Conservation (phyloP, 2,797 vertebrate species). For the Sebastes vulpes region DNA sequence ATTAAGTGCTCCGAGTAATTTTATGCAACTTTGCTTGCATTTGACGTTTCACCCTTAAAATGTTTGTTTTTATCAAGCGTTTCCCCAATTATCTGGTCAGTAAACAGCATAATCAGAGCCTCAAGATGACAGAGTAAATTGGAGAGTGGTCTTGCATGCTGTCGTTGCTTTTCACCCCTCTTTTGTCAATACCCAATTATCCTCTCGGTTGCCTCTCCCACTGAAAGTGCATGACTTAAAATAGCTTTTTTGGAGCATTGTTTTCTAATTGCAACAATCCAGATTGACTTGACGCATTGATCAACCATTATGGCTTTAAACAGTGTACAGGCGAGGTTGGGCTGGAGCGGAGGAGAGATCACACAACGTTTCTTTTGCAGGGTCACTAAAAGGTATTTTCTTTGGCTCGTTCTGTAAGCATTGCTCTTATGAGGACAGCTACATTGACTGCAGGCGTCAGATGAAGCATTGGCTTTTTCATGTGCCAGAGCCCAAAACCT, state of each 20-base stretch:
- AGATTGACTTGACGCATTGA: slow-evolving; percentile 74
- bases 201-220: slow-evolving; percentile 71
- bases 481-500: slow-evolving; percentile 25
- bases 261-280: slow-evolving; percentile 83
- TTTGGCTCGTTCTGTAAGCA: neutral
- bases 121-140: slow-evolving; percentile 81
- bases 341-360: neutral
- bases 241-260: slow-evolving; percentile 71
- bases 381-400: slow-evolving; percentile 3
- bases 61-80: slow-evolving; percentile 73
- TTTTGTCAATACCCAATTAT: slow-evolving; percentile 88
- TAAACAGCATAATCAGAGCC: slow-evolving; percentile 82
- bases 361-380: neutral
- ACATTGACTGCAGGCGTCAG: slow-evolving; percentile 24
- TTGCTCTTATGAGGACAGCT: neutral
- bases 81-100: slow-evolving; percentile 80
- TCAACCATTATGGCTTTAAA: slow-evolving; percentile 66
- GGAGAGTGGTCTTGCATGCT: slow-evolving; percentile 69
- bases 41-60: slow-evolving; percentile 53
- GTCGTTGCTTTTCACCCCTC: slow-evolving; percentile 72
- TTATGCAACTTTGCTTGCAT: slow-evolving; percentile 41
- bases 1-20: slow-evolving; percentile 45
- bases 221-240: slow-evolving; percentile 74
- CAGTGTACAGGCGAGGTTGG: neutral
- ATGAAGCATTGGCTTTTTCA: slow-evolving; percentile 19